phyloP scores from a whole-genome alignment of 2,888 invertebrate genomes.

The Parasteatoda lunata region DNA sequence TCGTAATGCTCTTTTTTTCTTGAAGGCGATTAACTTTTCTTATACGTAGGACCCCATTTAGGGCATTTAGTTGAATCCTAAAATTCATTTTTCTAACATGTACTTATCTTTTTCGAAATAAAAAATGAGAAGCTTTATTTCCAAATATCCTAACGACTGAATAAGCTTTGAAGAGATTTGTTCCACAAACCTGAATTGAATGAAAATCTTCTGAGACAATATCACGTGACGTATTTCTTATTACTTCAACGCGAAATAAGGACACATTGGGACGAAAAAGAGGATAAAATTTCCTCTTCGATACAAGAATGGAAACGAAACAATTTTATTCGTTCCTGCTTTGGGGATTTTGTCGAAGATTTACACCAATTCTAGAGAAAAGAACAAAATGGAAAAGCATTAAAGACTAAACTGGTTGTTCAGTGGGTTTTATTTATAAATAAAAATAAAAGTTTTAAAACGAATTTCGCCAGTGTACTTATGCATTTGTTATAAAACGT shows the following conservation, averaged over 20 bases:
- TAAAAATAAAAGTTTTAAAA: too few relatives aligned
- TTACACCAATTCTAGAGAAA: constrained; percentile 42
- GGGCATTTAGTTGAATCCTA: constrained; percentile 27
- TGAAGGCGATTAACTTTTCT: too few relatives aligned
- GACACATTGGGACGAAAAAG: neutral
- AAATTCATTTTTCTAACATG: neutral
- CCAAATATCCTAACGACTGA: constrained; percentile 32
- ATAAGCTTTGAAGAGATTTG: constrained; percentile 32
- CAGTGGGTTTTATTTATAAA: too few relatives aligned
- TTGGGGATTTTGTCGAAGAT: constrained; percentile 55
- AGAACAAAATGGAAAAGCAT: neutral
- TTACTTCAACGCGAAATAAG: constrained; percentile 34
- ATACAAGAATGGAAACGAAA: constrained; percentile 27
- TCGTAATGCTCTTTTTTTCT: too few relatives aligned
- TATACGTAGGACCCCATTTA: constrained; percentile 8
- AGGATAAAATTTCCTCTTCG: constrained; percentile 7
- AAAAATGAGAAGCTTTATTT: constrained; percentile 5
- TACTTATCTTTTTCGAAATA: neutral
- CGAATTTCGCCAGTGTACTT: too few relatives aligned
- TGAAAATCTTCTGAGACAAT: constrained; percentile 35
- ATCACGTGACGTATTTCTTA: constrained; percentile 52
- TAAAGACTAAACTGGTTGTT: too few relatives aligned
- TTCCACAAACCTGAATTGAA: constrained; percentile 27
- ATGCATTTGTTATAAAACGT: too few relatives aligned
- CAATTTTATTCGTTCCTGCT: constrained; percentile 48